phyloP scores from a whole-genome alignment of 2,888 invertebrate species.

The Drosophila incognita region DNA sequence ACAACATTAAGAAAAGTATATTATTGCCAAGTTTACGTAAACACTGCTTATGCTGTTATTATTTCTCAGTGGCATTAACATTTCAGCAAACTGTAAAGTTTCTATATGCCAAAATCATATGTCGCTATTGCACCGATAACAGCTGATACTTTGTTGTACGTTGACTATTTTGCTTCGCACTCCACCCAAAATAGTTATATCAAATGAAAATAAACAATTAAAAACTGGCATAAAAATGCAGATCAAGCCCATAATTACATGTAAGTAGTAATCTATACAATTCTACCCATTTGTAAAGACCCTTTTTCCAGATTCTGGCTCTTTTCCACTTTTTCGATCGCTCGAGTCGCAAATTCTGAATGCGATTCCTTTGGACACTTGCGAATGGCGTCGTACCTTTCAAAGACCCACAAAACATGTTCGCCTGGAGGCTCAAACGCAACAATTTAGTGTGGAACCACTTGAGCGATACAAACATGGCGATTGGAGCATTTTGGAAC shows the following conservation, averaged over 20 bases:
- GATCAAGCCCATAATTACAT: slow-evolving; percentile 83
- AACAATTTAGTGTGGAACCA: slow-evolving; percentile 91
- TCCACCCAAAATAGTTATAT: slow-evolving; percentile 8
- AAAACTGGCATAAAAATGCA: slow-evolving; percentile 70
- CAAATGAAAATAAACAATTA: slow-evolving; percentile 41
- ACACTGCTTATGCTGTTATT: neutral
- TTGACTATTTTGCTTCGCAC: slow-evolving; percentile 29
- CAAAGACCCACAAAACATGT: slow-evolving; percentile 94
- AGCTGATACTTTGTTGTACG: slow-evolving; percentile 47
- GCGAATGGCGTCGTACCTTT: slow-evolving; percentile 96
- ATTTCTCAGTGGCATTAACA: slow-evolving; percentile 9
- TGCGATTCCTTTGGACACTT: slow-evolving; percentile 93
- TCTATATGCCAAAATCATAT: slow-evolving; percentile 29
- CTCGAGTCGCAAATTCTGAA: slow-evolving; percentile 91
- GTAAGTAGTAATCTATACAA: slow-evolving; percentile 58
- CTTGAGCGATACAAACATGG: slow-evolving; percentile 88
- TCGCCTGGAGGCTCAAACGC: slow-evolving; percentile 92
- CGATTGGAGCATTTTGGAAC: slow-evolving; percentile 92
- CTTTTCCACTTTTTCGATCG: slow-evolving; percentile 93
- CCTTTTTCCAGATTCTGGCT: slow-evolving; percentile 90
- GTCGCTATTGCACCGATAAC: slow-evolving; percentile 19
- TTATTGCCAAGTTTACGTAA: neutral
- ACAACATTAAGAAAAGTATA: neutral
- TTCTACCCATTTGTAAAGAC: neutral
- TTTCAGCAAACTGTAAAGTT: slow-evolving; percentile 10